These are phyloP conservation scores for Bufo bufo DNA, from an alignment of 2,113 vertebrate species.

Conservation along the genomic window DNA sequence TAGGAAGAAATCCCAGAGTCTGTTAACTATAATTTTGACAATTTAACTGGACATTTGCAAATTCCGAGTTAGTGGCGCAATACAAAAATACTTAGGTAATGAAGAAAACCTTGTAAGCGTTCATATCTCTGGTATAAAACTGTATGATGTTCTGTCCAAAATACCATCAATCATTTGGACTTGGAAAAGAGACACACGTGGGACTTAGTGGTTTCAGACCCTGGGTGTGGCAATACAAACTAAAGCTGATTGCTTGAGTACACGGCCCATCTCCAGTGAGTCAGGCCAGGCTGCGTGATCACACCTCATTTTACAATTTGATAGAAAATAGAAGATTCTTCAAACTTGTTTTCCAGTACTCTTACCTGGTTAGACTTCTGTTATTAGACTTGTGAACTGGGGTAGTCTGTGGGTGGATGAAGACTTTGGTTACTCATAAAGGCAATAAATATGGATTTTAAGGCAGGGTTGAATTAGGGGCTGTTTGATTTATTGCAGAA, in stretches of 20 bases:
- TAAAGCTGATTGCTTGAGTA: background rate
- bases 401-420: no score
- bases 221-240: slow-evolving; percentile 1
- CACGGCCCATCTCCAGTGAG: slow-evolving; percentile 21
- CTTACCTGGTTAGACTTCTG: background rate
- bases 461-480: no score
- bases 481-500: no score
- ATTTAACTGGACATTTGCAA: background rate
- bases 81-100: background rate
- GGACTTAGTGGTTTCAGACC: slow-evolving; percentile 23
- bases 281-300: background rate
- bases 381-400: background rate
- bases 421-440: no score
- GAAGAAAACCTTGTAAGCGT: slow-evolving; percentile 6
- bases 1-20: background rate
- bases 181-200: background rate
- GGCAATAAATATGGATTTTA: no score
- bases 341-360: no score
- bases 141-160: slow-evolving; percentile 14
- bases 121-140: background rate
- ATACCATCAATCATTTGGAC: slow-evolving; percentile 1
- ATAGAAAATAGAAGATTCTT: background rate
- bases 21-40: background rate
- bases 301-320: background rate
- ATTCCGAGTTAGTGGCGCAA: background rate